Evolutionary conservation across 2,888 invertebrate species (phyloP).

Genomic region (Atethmia centrago): DNA sequence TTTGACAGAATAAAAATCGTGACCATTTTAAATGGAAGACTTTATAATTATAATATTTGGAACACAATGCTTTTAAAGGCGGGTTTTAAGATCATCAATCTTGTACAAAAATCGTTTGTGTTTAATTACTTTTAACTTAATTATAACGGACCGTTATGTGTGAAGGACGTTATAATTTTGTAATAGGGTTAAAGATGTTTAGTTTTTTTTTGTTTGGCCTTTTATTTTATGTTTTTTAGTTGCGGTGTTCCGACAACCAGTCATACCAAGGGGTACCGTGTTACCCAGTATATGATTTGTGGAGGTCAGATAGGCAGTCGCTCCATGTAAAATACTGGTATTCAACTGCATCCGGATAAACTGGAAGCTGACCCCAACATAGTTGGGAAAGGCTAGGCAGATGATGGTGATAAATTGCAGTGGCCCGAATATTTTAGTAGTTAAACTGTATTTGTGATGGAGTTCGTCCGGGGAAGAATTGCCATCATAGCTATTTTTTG

Average conservation of each 20-base stretch:
- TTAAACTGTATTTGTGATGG: too few species aligned
- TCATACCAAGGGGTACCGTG: too few species aligned
- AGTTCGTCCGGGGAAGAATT: too few species aligned
- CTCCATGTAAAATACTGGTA: too few species aligned
- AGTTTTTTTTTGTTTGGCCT: not conserved
- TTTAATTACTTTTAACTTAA: slow-evolving; percentile 77
- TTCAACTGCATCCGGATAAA: too few species aligned
- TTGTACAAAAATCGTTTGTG: slow-evolving; percentile 51
- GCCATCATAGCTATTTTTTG: too few species aligned
- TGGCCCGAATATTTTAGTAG: too few species aligned
- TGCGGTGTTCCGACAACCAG: not conserved
- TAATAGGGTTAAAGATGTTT: slow-evolving; percentile 16
- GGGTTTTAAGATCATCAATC: slow-evolving; percentile 68
- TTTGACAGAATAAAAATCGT: slow-evolving; percentile 54
- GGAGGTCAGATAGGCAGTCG: too few species aligned
- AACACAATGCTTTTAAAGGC: slow-evolving; percentile 66
- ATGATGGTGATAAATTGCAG: too few species aligned
- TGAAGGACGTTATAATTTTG: slow-evolving; percentile 39
- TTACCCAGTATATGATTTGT: too few species aligned
- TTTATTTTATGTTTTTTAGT: slow-evolving; percentile 10
- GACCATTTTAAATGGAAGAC: slow-evolving; percentile 40
- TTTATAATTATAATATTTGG: slow-evolving; percentile 68
- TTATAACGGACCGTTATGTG: slow-evolving; percentile 68
- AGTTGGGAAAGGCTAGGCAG: too few species aligned
- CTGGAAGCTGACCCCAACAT: too few species aligned